Evolutionary conservation across 2,888 invertebrate species (phyloP).

Genomic region (Nomada ferruginata): DNA sequence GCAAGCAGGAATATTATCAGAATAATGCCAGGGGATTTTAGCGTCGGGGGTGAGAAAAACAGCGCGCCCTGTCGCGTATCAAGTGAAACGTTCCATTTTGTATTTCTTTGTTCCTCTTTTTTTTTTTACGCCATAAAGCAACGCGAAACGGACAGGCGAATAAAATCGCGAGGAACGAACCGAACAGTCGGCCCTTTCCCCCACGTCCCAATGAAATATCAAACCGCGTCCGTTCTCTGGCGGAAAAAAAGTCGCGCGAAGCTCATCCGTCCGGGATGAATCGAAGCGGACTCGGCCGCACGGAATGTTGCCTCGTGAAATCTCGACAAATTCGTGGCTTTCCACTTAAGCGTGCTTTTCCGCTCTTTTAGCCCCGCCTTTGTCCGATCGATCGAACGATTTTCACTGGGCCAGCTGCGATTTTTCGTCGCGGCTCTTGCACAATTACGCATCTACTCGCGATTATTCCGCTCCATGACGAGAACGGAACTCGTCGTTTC

Average conservation of each 20-base stretch:
- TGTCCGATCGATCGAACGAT: slow-evolving; percentile 15
- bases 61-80: background rate
- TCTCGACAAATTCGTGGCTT: slow-evolving; percentile 22
- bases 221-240: background rate
- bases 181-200: background rate
- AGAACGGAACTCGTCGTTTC: too few species aligned
- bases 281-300: slow-evolving; percentile 34
- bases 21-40: background rate
- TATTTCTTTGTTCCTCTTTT: background rate
- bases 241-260: slow-evolving; percentile 17
- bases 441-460: background rate
- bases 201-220: slow-evolving; percentile 15
- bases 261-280: slow-evolving; percentile 23
- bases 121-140: background rate
- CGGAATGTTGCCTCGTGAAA: slow-evolving; percentile 41
- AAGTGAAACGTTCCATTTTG: background rate
- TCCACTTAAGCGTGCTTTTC: slow-evolving; percentile 16
- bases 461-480: too few species aligned
- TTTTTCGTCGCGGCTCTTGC: background rate
- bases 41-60: background rate
- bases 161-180: background rate
- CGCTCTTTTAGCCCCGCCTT: slow-evolving; percentile 16
- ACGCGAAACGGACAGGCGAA: background rate
- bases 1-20: too few species aligned
- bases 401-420: background rate